Conservation (phyloP, 2,888 invertebrate species). For the Archips xylosteana region DNA sequence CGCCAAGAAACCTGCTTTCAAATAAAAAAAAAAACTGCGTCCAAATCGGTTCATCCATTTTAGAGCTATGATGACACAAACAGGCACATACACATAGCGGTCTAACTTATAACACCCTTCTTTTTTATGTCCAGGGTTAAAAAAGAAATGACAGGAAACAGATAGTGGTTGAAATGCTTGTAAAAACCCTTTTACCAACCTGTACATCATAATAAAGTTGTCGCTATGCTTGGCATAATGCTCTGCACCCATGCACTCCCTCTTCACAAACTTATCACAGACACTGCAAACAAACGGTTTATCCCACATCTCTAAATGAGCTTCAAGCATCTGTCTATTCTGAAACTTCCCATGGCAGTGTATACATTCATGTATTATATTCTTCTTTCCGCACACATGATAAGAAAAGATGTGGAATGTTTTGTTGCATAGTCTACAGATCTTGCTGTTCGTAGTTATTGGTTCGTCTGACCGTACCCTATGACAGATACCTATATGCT, state of each 20-base stretch:
- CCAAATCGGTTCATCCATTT: too few relatives aligned
- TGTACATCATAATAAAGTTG: slow-evolving; percentile 49
- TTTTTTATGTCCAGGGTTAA: too few relatives aligned
- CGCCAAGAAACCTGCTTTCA: too few relatives aligned
- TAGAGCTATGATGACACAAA: too few relatives aligned
- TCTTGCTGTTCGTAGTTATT: background rate
- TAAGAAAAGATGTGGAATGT: slow-evolving; percentile 22
- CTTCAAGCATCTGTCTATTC: background rate
- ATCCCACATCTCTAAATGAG: slow-evolving; percentile 44
- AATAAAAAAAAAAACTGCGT: too few relatives aligned
- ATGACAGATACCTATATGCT: slow-evolving; percentile 53
- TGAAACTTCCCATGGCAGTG: slow-evolving; percentile 54
- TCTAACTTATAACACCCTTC: too few relatives aligned
- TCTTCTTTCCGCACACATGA: slow-evolving; percentile 51
- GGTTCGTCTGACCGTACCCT: slow-evolving; percentile 58
- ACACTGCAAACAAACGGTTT: slow-evolving; percentile 47
- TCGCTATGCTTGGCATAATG: slow-evolving; percentile 58
- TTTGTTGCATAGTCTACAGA: slow-evolving; percentile 43
- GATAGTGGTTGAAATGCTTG: too few relatives aligned
- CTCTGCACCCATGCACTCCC: slow-evolving; percentile 52
- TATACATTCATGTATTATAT: slow-evolving; percentile 37
- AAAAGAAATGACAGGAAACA: too few relatives aligned
- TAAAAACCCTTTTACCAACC: slow-evolving; percentile 47
- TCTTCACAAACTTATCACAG: slow-evolving; percentile 45
- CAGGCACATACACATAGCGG: too few relatives aligned